These are phyloP conservation scores for Netelia inedita DNA, from an alignment of 2,888 invertebrate species.

Conservation along the genomic window DNA sequence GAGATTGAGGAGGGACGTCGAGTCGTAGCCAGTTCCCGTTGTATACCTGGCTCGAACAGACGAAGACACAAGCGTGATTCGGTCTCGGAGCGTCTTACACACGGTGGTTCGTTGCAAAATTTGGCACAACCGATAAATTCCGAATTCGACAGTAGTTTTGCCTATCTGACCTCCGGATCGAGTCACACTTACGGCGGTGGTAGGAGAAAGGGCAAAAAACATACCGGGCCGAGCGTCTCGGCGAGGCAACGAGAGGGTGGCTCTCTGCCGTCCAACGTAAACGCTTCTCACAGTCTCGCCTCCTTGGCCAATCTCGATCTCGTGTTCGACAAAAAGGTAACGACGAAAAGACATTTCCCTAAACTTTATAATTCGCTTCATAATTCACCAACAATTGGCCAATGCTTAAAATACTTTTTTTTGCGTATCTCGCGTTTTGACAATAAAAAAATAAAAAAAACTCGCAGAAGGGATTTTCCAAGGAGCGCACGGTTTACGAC, in stretches of 20 bases:
- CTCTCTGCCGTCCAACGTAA: constrained; percentile 87
- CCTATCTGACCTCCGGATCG: constrained; percentile 80
- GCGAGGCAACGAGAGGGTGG: constrained; percentile 89
- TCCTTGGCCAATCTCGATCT: constrained; percentile 82
- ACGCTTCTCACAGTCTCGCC: constrained; percentile 84
- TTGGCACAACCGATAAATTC: constrained; percentile 86
- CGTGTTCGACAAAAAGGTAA: constrained; percentile 83
- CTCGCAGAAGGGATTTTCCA: constrained; percentile 80
- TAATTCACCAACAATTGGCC: neutral
- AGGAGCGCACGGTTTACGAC: constrained; percentile 80
- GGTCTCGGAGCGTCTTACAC: constrained; percentile 86
- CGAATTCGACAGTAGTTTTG: constrained; percentile 82
- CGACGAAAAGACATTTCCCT: neutral
- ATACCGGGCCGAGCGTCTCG: constrained; percentile 83
- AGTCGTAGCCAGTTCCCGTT: constrained; percentile 82
- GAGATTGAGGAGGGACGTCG: constrained; percentile 86
- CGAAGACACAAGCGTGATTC: constrained; percentile 85
- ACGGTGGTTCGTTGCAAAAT: constrained; percentile 87
- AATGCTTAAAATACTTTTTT: constrained; percentile 1
- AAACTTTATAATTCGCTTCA: neutral
- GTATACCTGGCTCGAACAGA: constrained; percentile 83
- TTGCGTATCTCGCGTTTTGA: neutral
- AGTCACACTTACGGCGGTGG: constrained; percentile 82
- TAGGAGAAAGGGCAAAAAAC: constrained; percentile 80
- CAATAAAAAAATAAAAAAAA: too few relatives aligned